These are phyloP conservation scores for Brassicogethes aeneus DNA, from an alignment of 2,888 invertebrate species.

Conservation along the genomic window DNA sequence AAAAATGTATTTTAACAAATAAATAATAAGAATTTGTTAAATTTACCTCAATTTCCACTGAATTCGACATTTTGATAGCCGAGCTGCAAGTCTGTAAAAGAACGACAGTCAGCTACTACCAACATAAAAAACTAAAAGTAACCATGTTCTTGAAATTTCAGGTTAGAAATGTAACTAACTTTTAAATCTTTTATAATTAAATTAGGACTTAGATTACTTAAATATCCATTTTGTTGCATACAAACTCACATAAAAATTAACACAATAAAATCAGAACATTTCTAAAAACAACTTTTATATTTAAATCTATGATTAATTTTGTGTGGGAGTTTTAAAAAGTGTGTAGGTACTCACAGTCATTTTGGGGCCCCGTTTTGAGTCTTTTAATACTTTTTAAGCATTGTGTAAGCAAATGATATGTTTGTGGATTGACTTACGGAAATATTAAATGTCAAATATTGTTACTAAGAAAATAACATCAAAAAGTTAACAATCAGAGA, in stretches of 20 bases:
- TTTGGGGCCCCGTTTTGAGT: background rate
- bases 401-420: slow-evolving; percentile 1
- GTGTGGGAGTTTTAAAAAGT: background rate
- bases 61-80: slow-evolving; percentile 34
- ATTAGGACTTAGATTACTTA: no score
- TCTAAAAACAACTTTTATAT: no score
- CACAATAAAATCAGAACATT: no score
- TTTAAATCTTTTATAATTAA: no score
- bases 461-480: background rate
- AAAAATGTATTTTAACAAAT: background rate
- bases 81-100: slow-evolving; percentile 27
- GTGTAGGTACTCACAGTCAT: background rate
- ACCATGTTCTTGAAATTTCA: no score
- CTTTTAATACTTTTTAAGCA: background rate
- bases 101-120: slow-evolving; percentile 8
- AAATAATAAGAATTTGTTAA: background rate
- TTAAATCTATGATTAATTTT: no score
- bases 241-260: no score
- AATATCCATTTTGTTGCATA: no score
- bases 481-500: no score
- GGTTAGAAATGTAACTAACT: no score
- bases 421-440: slow-evolving; percentile 1
- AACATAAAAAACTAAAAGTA: background rate
- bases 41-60: slow-evolving; percentile 34
- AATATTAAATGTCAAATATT: slow-evolving; percentile 1